Conservation (phyloP, 2,113 vertebrate genomes). For the Aptenodytes patagonicus region DNA sequence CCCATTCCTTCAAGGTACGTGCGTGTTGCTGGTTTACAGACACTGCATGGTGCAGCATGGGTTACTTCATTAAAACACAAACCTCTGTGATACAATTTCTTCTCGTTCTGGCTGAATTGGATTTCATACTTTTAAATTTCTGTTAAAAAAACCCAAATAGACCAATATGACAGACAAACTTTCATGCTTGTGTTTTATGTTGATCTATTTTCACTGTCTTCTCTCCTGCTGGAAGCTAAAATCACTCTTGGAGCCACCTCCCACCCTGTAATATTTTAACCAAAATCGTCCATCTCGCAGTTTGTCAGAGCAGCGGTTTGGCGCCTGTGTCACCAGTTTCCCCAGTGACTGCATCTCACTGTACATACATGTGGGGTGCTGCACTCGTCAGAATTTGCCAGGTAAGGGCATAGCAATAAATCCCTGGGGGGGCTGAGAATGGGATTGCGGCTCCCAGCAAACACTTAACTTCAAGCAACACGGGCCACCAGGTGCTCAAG, state of each 20-base stretch:
- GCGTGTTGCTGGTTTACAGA: slow-evolving; percentile 26
- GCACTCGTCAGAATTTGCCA: not conserved
- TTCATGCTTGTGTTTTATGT: not conserved
- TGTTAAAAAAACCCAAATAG: not conserved
- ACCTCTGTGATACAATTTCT: slow-evolving; percentile 36
- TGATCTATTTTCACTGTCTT: not conserved
- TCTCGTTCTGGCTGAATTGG: not conserved
- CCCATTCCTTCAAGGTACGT: not conserved
- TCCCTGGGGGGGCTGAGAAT: no score
- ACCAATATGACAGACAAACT: not conserved
- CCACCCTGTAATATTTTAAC: not conserved
- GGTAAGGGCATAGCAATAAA: not conserved
- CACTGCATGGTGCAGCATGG: not conserved
- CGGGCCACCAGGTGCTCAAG: not conserved
- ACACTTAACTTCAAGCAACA: not conserved
- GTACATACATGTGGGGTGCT: not conserved
- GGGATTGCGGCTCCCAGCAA: accelerated
- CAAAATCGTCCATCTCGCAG: not conserved
- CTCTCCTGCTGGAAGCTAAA: not conserved
- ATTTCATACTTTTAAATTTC: not conserved
- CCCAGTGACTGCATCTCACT: not conserved
- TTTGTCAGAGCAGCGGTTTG: not conserved
- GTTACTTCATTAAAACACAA: slow-evolving; percentile 41
- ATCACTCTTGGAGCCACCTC: not conserved
- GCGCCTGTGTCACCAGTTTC: not conserved